Conservation (phyloP, 1,140 invertebrate species). For the Bombus pascuorum region DNA sequence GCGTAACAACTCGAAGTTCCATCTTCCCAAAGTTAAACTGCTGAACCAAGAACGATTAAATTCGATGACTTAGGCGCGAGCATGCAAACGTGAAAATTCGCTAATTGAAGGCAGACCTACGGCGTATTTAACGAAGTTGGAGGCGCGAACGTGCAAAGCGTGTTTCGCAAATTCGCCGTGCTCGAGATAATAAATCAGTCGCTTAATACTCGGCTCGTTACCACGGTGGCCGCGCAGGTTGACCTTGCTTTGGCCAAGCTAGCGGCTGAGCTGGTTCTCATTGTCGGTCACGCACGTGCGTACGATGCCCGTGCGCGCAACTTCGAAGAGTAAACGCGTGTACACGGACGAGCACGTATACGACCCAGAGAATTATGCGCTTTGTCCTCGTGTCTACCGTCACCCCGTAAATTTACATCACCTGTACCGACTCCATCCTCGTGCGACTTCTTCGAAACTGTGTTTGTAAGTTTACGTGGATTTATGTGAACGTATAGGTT, state of each 20-base stretch:
- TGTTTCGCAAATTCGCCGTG: constrained; percentile 37
- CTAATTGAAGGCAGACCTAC: no score
- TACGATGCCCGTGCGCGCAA: background rate
- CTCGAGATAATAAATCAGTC: constrained; percentile 54
- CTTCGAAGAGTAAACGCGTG: constrained; percentile 62
- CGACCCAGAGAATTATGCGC: constrained; percentile 61
- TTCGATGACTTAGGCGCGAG: no score
- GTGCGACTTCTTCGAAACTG: background rate
- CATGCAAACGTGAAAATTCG: background rate
- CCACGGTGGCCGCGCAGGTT: background rate
- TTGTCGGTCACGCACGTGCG: constrained; percentile 39
- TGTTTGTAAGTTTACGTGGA: background rate
- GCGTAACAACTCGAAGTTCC: no score
- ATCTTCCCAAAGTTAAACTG: no score
- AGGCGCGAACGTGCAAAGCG: constrained; percentile 43
- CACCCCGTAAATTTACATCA: constrained; percentile 64
- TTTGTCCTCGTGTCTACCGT: constrained; percentile 57
- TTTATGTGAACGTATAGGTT: background rate
- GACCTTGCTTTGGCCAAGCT: background rate
- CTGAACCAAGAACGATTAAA: no score
- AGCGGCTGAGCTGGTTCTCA: background rate
- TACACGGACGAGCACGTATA: constrained; percentile 58
- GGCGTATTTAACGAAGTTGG: background rate
- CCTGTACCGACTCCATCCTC: background rate
- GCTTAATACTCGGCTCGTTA: constrained; percentile 45